Conservation (phyloP, 2,888 invertebrate genomes). For the Podabrus alpinus region DNA sequence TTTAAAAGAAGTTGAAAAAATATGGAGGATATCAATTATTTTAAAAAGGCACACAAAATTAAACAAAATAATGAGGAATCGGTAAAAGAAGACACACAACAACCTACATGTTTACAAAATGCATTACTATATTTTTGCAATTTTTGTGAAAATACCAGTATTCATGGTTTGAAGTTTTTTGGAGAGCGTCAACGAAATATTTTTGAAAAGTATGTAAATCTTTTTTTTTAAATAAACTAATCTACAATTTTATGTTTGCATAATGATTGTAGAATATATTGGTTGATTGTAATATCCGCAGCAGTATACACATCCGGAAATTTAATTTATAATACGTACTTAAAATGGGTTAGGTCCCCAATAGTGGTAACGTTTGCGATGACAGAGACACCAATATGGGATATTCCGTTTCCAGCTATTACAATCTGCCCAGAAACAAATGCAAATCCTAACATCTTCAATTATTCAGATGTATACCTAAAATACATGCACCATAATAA, state of each 20-base stretch:
- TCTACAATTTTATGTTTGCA: not conserved
- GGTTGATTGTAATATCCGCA: not conserved
- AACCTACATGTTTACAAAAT: not conserved
- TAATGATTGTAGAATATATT: not conserved
- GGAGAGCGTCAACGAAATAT: not conserved
- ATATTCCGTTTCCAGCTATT: not conserved
- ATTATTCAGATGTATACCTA: not conserved
- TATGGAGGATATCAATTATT: not conserved
- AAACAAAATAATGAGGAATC: not conserved
- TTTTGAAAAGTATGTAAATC: slow-evolving; percentile 4
- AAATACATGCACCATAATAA: not conserved
- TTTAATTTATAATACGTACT: not conserved
- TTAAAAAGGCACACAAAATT: not conserved
- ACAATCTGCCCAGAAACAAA: slow-evolving; percentile 1
- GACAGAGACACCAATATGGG: not conserved
- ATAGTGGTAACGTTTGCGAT: not conserved
- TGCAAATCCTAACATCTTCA: not conserved
- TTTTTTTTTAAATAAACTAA: not conserved
- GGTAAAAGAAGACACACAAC: not conserved
- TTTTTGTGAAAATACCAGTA: slow-evolving; percentile 9
- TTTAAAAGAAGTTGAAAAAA: not conserved
- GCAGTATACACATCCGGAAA: not conserved
- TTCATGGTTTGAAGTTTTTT: slow-evolving; percentile 10
- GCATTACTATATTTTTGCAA: not conserved
- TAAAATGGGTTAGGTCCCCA: not conserved